Conservation (phyloP, 2,113 vertebrate species). For the Candoia aspera region DNA sequence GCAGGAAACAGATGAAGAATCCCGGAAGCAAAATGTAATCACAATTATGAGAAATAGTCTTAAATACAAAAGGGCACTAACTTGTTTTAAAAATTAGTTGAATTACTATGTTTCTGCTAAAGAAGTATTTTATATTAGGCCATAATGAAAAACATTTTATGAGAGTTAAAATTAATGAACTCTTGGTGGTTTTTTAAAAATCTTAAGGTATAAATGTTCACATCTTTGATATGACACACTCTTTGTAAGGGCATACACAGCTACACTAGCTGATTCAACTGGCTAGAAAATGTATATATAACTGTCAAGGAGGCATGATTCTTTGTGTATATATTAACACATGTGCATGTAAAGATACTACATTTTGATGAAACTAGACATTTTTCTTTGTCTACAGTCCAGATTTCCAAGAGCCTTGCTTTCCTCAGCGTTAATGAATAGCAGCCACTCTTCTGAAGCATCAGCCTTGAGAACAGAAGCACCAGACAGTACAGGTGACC, state of each 20-base stretch:
- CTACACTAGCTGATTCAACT: neutral
- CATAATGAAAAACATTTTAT: constrained; percentile 17
- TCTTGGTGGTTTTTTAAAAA: neutral
- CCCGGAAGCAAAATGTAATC: constrained; percentile 75
- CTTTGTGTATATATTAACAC: neutral
- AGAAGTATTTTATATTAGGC: neutral
- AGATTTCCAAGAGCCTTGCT: constrained; percentile 75
- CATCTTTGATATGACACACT: neutral
- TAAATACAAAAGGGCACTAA: constrained; percentile 13
- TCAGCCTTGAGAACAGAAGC: constrained; percentile 70
- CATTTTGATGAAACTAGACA: neutral
- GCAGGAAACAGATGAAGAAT: constrained; percentile 74
- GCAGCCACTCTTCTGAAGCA: constrained; percentile 64
- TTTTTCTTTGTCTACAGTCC: constrained; percentile 59
- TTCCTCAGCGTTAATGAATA: constrained; percentile 76
- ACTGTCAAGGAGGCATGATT: neutral
- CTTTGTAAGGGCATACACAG: neutral
- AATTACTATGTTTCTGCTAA: neutral
- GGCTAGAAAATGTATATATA: neutral
- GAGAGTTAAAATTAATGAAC: neutral
- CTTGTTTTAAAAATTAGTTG: neutral
- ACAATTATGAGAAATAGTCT: constrained; percentile 25
- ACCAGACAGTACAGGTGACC: constrained; percentile 81
- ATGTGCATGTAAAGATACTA: neutral
- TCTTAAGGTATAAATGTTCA: neutral